phyloP scores from a whole-genome alignment of 1,140 invertebrate species.

The Listronotus bonariensis region DNA sequence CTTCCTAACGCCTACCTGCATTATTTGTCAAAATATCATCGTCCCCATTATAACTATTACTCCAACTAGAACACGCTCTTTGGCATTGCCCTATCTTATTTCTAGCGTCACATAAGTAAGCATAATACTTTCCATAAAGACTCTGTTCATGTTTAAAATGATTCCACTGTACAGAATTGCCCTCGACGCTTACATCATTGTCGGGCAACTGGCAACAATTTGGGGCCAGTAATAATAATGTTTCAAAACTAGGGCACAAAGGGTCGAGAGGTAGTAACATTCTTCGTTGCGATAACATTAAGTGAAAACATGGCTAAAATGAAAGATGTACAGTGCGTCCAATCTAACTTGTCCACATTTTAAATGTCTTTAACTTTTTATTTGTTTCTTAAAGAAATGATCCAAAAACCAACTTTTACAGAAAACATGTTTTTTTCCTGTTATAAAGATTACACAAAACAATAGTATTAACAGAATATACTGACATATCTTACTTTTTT shows the following conservation, averaged over 20 bases:
- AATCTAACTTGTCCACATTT: no score
- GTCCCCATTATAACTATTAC: conserved; percentile 68
- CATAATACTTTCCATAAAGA: conserved; percentile 79
- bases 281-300: conserved; percentile 81
- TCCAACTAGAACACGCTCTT: conserved; percentile 77
- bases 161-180: conserved; percentile 57
- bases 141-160: conserved; percentile 61
- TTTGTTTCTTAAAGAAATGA: no score
- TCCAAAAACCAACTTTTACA: no score
- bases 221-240: conserved; percentile 82
- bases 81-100: conserved; percentile 74
- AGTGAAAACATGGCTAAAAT: conserved; percentile 76
- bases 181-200: conserved; percentile 51
- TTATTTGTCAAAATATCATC: conserved; percentile 42
- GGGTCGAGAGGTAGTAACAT: conserved; percentile 78
- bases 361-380: no score
- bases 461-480: no score
- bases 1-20: conserved; percentile 29
- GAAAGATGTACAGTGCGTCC: no score
- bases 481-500: no score
- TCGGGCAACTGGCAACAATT: conserved; percentile 59
- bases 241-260: conserved; percentile 80
- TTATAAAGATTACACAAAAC: no score
- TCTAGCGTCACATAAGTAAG: conserved; percentile 81
- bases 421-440: no score